Base-by-base conservation (phyloP, 2,888 invertebrate species). In the Cryptophagus acutangulus region DNA sequence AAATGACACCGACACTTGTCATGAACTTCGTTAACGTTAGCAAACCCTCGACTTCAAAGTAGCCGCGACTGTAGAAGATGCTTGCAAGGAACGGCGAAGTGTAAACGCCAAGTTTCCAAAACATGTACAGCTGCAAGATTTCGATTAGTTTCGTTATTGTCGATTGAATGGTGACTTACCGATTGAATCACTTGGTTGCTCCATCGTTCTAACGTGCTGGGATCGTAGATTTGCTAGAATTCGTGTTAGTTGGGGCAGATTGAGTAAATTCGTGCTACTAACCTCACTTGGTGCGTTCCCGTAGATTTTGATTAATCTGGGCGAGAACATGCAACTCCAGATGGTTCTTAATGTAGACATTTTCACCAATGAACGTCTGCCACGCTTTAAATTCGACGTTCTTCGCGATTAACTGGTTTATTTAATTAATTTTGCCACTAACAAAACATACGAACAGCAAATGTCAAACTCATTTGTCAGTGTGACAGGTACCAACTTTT, bases 21-120 rank as follows among this genome's bases (percentile, higher is more conserved):
- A 79, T 70, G 36, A 82, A 67, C 62, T 81, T 81, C 1, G 76
- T 69, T 17, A 85, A 58, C 0, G 74, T 71, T 24, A 74, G 60
- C 26, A 77, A 63, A 4, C 75, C 74, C 38, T 81, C 80, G 2
- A 71, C 57, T 26, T 74, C 71, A 41, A 81, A 73, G 55, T 78
- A 81, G 28, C 79, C 84, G 49, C 79, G 77, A 44, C 78, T 78
- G 62, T 84, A 82, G 29, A 87, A 69, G 52, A 82, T 80, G 58
- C 81, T 76, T n/a, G 78, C 76, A 43, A 88, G 71, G 36, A 87
- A 69, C 2, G 89, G 89, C 24, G 86, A 83, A 9, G 85, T 76
- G 61, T 87, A 88, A 16, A 82, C 65, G 6, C 81, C 75, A 39
- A 87, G 72, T 48, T 80, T 84, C 74, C 82, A 78, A 57, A 86